Base-by-base conservation (phyloP, 2,888 invertebrate genomes). In the Temnothorax unifasciatus region DNA sequence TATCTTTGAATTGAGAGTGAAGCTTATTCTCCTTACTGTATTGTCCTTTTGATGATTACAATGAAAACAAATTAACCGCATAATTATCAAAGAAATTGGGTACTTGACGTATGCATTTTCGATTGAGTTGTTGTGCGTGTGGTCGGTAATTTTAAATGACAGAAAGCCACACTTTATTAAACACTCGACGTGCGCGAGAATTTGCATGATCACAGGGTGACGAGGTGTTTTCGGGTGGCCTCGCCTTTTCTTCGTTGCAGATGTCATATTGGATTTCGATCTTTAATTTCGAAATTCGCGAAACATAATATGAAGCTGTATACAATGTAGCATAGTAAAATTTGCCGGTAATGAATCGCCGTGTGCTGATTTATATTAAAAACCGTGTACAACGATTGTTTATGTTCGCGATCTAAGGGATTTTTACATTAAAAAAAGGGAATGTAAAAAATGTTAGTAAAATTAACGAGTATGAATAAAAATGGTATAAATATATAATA, bases 201-300 rank as follows among this genome's bases (percentile, higher is more conserved):
- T 77, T 77, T 77, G 44, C 77, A 69, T 77, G 77, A 77, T 77
- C 57, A 77, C 44, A 69, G 77, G 34, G 61, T 54, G 34, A 69
- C 44, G 57, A 69, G 25, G 13, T 76, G n/a, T 69, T 54, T 15
- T 69, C 57, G 6, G 21, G 54, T 57, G 44, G 44, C 47, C 69
- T 77, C 11, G 41, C 44, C 25, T n/a, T 21, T 44, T 41, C 9
- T 52, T 44, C 25, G 3, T 64, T 18, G 29, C 34, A 3, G 29
- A 69, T n/a, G n/a, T 68, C n/a, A 21, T 68, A 68, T 59, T 25
- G 25, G 25, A 52, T 77, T 29, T 77, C 44, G 21, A 15, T 8
- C 41, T 54, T 69, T 41, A 44, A 57, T 69, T 61, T 47, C 57
- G 25, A 38, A 21, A 25, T 44, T n/a, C 29, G 2, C 15, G 9